Conservation (phyloP, 2,888 invertebrate genomes). For the Dioctria rufipes region DNA sequence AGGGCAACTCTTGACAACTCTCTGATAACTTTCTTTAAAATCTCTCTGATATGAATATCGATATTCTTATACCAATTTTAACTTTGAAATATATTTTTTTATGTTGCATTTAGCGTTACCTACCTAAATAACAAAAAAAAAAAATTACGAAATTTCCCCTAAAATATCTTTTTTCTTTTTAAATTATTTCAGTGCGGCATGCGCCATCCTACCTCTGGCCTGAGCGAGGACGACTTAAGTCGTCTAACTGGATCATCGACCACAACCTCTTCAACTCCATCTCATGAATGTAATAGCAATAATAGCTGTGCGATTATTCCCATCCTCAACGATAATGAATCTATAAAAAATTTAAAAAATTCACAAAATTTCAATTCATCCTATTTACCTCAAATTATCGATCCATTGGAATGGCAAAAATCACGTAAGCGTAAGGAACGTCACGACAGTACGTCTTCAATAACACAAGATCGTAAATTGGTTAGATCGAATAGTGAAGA, state of each 20-base stretch:
- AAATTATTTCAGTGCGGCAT: constrained; percentile 69
- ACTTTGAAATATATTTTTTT: neutral
- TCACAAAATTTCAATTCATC: constrained; percentile 63
- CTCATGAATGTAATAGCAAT: constrained; percentile 62
- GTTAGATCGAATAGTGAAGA: constrained; percentile 77
- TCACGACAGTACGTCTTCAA: constrained; percentile 75
- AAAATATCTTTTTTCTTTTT: constrained; percentile 10
- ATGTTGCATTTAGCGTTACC: no score
- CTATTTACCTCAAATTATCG: constrained; percentile 71
- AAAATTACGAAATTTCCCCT: neutral
- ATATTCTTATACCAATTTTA: neutral
- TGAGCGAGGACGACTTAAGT: constrained; percentile 72
- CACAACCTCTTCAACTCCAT: constrained; percentile 63
- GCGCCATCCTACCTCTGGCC: constrained; percentile 72
- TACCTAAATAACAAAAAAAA: no score
- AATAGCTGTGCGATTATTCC: constrained; percentile 56
- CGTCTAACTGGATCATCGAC: constrained; percentile 72
- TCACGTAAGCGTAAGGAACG: constrained; percentile 77
- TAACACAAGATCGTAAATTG: constrained; percentile 75
- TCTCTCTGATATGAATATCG: no score
- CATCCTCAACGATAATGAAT: constrained; percentile 61
- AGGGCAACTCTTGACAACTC: no score
- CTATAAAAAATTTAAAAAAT: constrained; percentile 60
- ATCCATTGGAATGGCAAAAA: constrained; percentile 71
- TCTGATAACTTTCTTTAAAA: no score